phyloP scores from a whole-genome alignment of 1,140 invertebrate species.

The Cherax quadricarinatus region DNA sequence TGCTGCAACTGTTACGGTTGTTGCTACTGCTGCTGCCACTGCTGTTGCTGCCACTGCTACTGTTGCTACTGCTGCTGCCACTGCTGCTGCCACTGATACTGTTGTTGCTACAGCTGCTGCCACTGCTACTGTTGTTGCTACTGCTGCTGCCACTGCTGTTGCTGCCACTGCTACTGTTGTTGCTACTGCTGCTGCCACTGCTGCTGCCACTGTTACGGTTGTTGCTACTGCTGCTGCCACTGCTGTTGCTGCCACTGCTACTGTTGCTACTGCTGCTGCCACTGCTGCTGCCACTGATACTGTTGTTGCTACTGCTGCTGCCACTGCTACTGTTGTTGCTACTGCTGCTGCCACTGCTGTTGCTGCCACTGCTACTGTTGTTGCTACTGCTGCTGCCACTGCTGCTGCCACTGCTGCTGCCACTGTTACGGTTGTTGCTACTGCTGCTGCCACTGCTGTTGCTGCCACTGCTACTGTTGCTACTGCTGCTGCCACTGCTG shows the following conservation, averaged over 20 bases:
- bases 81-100: too few relatives aligned
- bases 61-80: not conserved
- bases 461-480: not conserved
- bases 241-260: not conserved
- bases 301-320: not conserved
- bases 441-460: not conserved
- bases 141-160: not conserved
- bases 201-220: not conserved
- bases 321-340: not conserved
- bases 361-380: too few relatives aligned
- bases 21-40: too few relatives aligned
- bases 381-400: too few relatives aligned
- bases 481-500: not conserved
- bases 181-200: not conserved
- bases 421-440: not conserved
- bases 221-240: not conserved
- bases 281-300: not conserved
- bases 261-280: not conserved
- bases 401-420: not conserved
- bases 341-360: too few relatives aligned
- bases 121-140: too few relatives aligned
- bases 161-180: not conserved
- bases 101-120: too few relatives aligned
- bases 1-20: too few relatives aligned
- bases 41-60: too few relatives aligned